Percentiles rank a stretch among this genome's conserved stretches.
Conservation (phyloP, 2,888 invertebrate species). For the Oscheius myriophilus region DNA sequence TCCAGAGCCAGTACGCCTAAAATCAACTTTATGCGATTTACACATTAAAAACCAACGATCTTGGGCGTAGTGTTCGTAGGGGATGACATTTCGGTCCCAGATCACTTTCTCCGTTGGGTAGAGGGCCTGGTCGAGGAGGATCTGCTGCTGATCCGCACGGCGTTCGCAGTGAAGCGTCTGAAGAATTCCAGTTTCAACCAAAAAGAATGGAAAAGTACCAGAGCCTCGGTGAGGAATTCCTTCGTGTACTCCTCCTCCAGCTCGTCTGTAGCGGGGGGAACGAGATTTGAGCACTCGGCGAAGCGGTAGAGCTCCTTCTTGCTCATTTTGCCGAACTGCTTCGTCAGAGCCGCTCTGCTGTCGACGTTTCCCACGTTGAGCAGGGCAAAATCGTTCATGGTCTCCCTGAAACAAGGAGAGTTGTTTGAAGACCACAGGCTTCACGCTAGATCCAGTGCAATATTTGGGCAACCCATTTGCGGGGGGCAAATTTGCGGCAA, state of each 20-base stretch:
- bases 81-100: slow-evolving; percentile 99
- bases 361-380: slow-evolving; percentile 96
- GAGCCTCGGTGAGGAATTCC: slow-evolving; percentile 84
- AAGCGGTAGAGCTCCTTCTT: slow-evolving; percentile 85
- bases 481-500: too few relatives aligned
- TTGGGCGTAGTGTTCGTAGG: slow-evolving; percentile 94
- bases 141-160: slow-evolving; percentile 79
- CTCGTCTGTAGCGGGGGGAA: slow-evolving; percentile 79
- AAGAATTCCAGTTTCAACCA: neutral
- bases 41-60: slow-evolving; percentile 76
- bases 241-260: slow-evolving; percentile 76
- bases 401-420: slow-evolving; percentile 46
- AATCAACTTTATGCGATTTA: slow-evolving; percentile 16
- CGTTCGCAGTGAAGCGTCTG: slow-evolving; percentile 61
- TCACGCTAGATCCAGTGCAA: too few relatives aligned
- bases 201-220: slow-evolving; percentile 76
- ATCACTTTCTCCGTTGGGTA: slow-evolving; percentile 97
- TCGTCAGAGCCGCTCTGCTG: slow-evolving; percentile 82
- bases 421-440: neutral
- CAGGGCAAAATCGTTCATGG: slow-evolving; percentile 83
- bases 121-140: slow-evolving; percentile 94
- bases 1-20: slow-evolving; percentile 83
- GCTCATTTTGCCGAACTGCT: slow-evolving; percentile 79
- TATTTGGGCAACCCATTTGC: too few relatives aligned
- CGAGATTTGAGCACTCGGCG: slow-evolving; percentile 85